Percentiles rank a stretch among this genome's conserved stretches.
Evolutionary conservation across 2,888 invertebrate genomes (phyloP).

Genomic region (Ochropleura plecta): DNA sequence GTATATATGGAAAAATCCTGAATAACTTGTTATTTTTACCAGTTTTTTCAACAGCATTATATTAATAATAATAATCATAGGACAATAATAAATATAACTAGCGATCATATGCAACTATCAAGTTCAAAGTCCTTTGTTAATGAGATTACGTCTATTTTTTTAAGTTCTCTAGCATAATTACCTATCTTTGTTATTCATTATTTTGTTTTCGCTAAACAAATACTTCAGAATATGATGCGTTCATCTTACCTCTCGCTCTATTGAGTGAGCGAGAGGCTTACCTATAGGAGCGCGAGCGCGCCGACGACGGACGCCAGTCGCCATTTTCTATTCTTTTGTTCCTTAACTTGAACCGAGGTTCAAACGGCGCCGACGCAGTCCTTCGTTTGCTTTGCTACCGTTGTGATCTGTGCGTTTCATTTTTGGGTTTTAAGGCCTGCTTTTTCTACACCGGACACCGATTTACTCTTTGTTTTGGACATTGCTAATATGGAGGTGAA

Average conservation of each 20-base stretch:
- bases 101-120: no score
- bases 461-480: conserved; percentile 23
- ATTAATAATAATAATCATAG: conserved; percentile 14
- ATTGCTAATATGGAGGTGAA: conserved; percentile 26
- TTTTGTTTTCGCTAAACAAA: no score
- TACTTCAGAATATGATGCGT: conserved; percentile 24
- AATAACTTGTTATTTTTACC: conserved; percentile 17
- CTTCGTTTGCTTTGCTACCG: conserved; percentile 19
- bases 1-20: background rate
- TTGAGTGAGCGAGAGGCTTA: conserved; percentile 19
- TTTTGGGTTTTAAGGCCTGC: conserved; percentile 10
- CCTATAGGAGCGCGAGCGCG: conserved; percentile 14
- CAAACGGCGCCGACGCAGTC: conserved; percentile 15
- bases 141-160: conserved; percentile 18
- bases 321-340: conserved; percentile 17
- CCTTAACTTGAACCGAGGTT: conserved; percentile 14
- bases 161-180: conserved; percentile 15
- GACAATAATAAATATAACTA: no score
- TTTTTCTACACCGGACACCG: conserved; percentile 18
- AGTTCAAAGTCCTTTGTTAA: conserved; percentile 11
- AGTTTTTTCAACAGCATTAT: conserved; percentile 9
- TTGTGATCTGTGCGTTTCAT: conserved; percentile 16
- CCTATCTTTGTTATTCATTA: conserved; percentile 18
- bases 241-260: conserved; percentile 21
- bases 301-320: conserved; percentile 19